phyloP scores from a whole-genome alignment of 2,888 invertebrate genomes.

The Lasiommata megera region DNA sequence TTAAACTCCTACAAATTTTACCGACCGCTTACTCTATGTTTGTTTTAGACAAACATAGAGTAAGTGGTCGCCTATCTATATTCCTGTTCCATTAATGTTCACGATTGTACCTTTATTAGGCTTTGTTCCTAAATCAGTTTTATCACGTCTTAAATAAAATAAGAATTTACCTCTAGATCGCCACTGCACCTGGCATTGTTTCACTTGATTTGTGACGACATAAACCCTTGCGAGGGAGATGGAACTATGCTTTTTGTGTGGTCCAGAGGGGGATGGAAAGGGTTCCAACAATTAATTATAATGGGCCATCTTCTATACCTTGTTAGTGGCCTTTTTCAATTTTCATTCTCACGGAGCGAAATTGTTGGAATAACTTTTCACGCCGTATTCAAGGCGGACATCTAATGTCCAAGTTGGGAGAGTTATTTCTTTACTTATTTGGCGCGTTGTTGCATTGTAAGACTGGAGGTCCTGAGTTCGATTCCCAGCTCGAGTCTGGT shows the following conservation, averaged over 20 bases:
- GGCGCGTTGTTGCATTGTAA: no score
- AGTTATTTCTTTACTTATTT: constrained; percentile 21
- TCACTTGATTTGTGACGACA: constrained; percentile 62
- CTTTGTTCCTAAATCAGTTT: constrained; percentile 36
- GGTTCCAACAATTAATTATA: constrained; percentile 60
- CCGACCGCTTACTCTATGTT: no score
- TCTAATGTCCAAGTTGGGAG: constrained; percentile 43
- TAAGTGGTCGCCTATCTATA: no score
- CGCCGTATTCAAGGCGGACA: constrained; percentile 63
- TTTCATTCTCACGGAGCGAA: constrained; percentile 52
- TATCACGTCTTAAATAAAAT: constrained; percentile 39
- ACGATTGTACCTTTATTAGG: constrained; percentile 19
- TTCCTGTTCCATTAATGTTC: constrained; percentile 13
- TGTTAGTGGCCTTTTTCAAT: constrained; percentile 55
- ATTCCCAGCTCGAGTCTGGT: no score
- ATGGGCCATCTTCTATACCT: constrained; percentile 54
- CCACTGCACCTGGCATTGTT: constrained; percentile 59
- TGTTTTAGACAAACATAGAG: no score
- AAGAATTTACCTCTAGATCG: constrained; percentile 36
- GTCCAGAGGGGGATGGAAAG: constrained; percentile 40
- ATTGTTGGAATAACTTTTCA: constrained; percentile 61
- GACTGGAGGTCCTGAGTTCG: no score
- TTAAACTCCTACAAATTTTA: no score
- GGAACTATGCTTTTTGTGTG: constrained; percentile 30
- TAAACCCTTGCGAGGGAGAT: constrained; percentile 40